Percentiles rank a stretch among this genome's conserved stretches.
phyloP scores from a whole-genome alignment of 2,113 vertebrate genomes.

The Struthidea cinerea region DNA sequence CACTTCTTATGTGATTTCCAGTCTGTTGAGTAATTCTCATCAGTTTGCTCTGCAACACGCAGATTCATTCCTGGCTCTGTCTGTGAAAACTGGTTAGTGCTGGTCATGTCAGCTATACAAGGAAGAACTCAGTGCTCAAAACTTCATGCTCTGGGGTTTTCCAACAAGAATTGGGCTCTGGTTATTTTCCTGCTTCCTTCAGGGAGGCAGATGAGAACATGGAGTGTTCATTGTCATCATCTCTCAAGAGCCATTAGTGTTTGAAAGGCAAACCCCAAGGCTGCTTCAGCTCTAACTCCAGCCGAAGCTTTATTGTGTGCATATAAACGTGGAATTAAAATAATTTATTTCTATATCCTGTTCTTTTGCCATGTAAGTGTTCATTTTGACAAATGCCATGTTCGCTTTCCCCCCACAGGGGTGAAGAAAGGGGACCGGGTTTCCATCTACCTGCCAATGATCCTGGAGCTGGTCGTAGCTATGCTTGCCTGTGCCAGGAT shows the following conservation, averaged over 20 bases:
- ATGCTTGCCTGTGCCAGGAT: constrained; percentile 94
- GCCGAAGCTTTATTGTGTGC: not conserved
- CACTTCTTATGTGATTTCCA: not conserved
- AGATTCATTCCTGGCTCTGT: not conserved
- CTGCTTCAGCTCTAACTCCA: not conserved
- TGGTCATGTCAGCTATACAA: not conserved
- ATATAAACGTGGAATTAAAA: not conserved
- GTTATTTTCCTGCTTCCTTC: not conserved
- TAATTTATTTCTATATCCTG: not conserved
- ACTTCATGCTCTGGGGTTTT: not conserved
- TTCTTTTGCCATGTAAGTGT: not conserved
- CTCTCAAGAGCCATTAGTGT: not conserved
- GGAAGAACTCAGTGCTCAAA: not conserved
- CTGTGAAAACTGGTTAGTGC: not conserved
- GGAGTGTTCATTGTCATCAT: not conserved
- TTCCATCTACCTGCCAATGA: constrained; percentile 98
- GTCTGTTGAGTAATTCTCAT: not conserved
- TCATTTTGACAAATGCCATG: not conserved
- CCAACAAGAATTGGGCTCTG: not conserved
- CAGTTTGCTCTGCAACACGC: not conserved
- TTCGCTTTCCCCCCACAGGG: constrained; percentile 63
- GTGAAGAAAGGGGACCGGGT: constrained; percentile 90
- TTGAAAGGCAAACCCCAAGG: not conserved
- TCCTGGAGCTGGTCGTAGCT: constrained; percentile 90
- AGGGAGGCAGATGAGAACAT: not conserved